Conservation (phyloP, 2,888 invertebrate species). For the Pachymerium ferrugineum region DNA sequence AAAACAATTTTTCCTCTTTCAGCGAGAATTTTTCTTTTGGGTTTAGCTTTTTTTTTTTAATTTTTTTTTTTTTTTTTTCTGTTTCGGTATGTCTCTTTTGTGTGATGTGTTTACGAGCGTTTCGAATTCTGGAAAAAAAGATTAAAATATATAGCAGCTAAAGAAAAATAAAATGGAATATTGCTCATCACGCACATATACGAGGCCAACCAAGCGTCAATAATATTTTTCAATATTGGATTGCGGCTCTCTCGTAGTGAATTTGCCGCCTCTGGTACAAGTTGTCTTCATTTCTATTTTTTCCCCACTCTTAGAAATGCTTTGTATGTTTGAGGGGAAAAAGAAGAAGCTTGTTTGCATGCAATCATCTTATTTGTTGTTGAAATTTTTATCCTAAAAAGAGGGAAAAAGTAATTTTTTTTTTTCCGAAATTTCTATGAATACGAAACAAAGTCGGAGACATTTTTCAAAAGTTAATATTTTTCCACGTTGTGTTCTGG, state of each 20-base stretch:
- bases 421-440: background rate
- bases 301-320: background rate
- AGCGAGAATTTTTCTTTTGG: background rate
- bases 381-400: background rate
- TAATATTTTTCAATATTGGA: slow-evolving; percentile 24
- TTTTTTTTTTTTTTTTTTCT: background rate
- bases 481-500: no score
- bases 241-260: background rate
- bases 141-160: background rate
- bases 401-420: background rate
- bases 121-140: background rate
- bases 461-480: background rate
- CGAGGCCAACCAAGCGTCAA: background rate
- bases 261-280: slow-evolving; percentile 11
- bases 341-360: slow-evolving; percentile 9
- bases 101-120: slow-evolving; percentile 11
- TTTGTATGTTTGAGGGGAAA: background rate
- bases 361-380: slow-evolving; percentile 24
- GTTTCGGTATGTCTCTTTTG: background rate
- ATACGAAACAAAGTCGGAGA: background rate
- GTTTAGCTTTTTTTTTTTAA: background rate
- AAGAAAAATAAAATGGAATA: background rate
- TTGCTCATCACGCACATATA: background rate
- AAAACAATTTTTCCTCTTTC: no score
- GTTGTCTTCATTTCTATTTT: slow-evolving; percentile 3